These are phyloP conservation scores for Xyliphius kryptos DNA, from an alignment of 2,113 vertebrate species.

Conservation along the genomic window DNA sequence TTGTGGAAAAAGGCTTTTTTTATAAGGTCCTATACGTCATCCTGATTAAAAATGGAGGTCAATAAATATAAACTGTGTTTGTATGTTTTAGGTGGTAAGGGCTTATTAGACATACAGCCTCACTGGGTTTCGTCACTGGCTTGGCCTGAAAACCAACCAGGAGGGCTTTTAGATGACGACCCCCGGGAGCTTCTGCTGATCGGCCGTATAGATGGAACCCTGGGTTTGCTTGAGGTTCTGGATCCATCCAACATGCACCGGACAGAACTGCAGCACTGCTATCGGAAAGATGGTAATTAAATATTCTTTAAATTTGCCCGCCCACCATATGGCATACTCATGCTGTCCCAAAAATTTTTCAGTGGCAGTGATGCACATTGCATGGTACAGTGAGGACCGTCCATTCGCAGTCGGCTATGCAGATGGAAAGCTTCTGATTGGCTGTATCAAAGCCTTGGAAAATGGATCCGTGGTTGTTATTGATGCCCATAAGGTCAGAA, in stretches of 20 bases:
- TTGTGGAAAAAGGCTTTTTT: too few relatives aligned
- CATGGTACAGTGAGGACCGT: slow-evolving; percentile 91
- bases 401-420: slow-evolving; percentile 91
- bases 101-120: slow-evolving; percentile 83
- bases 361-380: slow-evolving; percentile 90
- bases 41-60: too few relatives aligned
- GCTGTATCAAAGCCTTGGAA: slow-evolving; percentile 79
- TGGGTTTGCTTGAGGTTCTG: slow-evolving; percentile 86
- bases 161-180: slow-evolving; percentile 75
- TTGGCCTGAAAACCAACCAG: slow-evolving; percentile 80
- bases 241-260: slow-evolving; percentile 79
- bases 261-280: slow-evolving; percentile 88
- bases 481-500: slow-evolving; percentile 87
- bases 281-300: slow-evolving; percentile 92
- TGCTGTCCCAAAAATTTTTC: too few relatives aligned
- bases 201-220: slow-evolving; percentile 89
- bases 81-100: slow-evolving; percentile 76
- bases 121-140: slow-evolving; percentile 91
- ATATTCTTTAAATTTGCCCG: too few relatives aligned
- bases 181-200: slow-evolving; percentile 82
- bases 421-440: slow-evolving; percentile 88
- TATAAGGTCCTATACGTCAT: too few relatives aligned
- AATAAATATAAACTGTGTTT: too few relatives aligned
- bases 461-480: slow-evolving; percentile 83
- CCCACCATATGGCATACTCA: too few relatives aligned